Percentiles rank a stretch among this genome's conserved stretches.
Conservation (phyloP, 2,797 vertebrate genomes). For the Anguilla pacifica region DNA sequence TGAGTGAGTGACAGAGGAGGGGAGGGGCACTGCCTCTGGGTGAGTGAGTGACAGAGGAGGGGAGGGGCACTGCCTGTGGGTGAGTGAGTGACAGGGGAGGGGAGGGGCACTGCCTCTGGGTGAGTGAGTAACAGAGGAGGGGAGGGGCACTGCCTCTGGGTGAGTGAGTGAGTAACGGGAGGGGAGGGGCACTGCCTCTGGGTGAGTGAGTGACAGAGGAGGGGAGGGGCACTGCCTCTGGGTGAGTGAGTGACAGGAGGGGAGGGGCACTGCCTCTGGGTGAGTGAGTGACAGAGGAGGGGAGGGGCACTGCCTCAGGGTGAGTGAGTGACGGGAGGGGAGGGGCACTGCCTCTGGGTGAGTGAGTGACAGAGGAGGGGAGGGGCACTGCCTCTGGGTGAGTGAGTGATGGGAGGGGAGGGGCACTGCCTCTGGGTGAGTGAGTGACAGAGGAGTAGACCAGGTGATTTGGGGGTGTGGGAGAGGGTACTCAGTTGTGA, state of each 20-base stretch:
- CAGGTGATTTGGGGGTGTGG: too few species aligned
- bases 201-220: neutral
- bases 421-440: neutral
- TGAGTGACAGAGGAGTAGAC: neutral
- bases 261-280: neutral
- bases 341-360: too few species aligned
- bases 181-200: neutral
- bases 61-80: neutral
- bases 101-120: neutral
- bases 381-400: neutral
- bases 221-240: neutral
- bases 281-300: neutral
- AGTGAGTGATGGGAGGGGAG: neutral
- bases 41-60: neutral
- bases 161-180: neutral
- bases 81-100: neutral
- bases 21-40: too few species aligned
- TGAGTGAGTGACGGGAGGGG: neutral
- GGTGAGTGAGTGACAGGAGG: neutral
- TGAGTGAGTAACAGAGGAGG: neutral
- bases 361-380: neutral
- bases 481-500: too few species aligned
- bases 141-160: neutral
- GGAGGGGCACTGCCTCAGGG: neutral
- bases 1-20: neutral